Evolutionary conservation across 1,140 invertebrate genomes (phyloP).

Genomic region (Argopecten irradians): DNA sequence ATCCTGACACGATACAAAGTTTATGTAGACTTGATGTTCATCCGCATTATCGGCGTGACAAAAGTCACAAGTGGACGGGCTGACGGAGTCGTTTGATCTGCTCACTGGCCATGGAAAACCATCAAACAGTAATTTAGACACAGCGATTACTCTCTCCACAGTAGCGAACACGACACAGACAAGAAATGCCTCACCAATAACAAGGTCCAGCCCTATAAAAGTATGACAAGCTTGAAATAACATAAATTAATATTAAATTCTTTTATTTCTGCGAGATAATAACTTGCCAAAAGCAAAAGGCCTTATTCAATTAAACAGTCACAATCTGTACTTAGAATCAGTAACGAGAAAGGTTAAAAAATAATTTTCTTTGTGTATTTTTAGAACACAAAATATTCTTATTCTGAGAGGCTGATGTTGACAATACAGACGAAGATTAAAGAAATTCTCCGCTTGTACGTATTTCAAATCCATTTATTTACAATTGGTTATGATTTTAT

Average conservation of each 20-base stretch:
- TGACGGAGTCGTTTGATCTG: not conserved
- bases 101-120: not conserved
- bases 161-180: not conserved
- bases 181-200: conserved; percentile 5
- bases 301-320: no score
- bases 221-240: not conserved
- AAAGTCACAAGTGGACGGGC: conserved; percentile 19
- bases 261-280: no score
- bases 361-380: no score
- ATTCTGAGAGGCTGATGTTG: not conserved
- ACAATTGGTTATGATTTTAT: conserved; percentile 11
- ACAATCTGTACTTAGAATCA: no score
- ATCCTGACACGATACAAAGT: not conserved
- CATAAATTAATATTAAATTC: no score
- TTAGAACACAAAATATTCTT: no score
- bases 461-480: not conserved
- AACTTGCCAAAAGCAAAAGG: no score
- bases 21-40: not conserved
- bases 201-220: not conserved
- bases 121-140: not conserved
- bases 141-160: not conserved
- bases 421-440: not conserved
- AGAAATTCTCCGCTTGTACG: not conserved
- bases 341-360: no score
- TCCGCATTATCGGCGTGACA: conserved; percentile 2